Base-by-base conservation (phyloP, 2,888 invertebrate species). In the Diaphora mendica region DNA sequence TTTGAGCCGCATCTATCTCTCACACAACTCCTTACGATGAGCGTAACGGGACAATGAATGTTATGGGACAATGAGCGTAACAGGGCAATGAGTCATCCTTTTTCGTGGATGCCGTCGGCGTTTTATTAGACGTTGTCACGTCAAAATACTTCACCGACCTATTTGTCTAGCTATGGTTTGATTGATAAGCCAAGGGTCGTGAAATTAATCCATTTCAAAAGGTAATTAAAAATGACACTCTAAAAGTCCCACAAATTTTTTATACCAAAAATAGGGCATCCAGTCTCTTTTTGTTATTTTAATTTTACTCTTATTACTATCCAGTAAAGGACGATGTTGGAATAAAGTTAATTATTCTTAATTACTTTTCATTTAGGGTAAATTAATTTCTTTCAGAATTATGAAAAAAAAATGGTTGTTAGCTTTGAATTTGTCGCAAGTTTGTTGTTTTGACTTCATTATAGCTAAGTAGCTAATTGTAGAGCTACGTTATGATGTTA, bases 271-370 rank as follows among this genome's bases (percentile, higher is more conserved):
- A 77, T 39, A 65, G 7, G 75, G 64, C 20, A 73, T 76, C 48
- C 68, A 71, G 26, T 26, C 64, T 30, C 20, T 67, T 44, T 64
- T 65, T 74, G 64, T 74, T 77, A 82, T 77, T 75, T 76, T 74
- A 73, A 82, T 79, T 79, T 74, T 75, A 83, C 75, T 79, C 62
- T 79, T 81, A 83, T 83, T 85, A 72, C 76, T 76, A 76, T 68
- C 39, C 26, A 74, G 26, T 70, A 71, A 77, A 77, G 64, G 71
- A 73, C 76, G 77, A 72, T 77, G 80, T 80, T 79, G 80, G 78
- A 86, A 86, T 85, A 84, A 86, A 88, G 88, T 88, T 89, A 85
- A 88, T 88, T 87, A 86, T 75, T 80, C 30, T 62, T 83, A 80
- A 85, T 87, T 84, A 85, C 87, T 88, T 88, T 87, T 88, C 84